These are phyloP conservation scores for Piliocolobus tephrosceles DNA, from an alignment of 2,113 vertebrate genomes.

Conservation along the genomic window DNA sequence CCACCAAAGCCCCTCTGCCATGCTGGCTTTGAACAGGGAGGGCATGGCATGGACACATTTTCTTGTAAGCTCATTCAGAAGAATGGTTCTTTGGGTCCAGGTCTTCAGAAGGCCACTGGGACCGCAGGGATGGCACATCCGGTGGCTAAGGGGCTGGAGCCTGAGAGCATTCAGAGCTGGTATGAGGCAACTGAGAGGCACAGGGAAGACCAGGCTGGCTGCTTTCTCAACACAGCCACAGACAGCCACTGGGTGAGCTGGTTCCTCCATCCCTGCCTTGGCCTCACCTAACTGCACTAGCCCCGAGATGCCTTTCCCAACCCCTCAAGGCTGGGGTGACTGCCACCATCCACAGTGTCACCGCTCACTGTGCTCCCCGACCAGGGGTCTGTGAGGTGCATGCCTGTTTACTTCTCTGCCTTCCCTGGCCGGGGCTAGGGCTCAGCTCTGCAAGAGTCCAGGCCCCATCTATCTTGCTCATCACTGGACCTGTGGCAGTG, in stretches of 20 bases:
- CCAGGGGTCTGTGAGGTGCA: too few relatives aligned
- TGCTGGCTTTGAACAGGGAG: not conserved
- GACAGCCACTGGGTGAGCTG: not conserved
- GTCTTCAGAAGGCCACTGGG: not conserved
- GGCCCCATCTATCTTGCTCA: not conserved
- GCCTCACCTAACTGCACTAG: not conserved
- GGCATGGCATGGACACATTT: not conserved
- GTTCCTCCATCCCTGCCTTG: too few relatives aligned
- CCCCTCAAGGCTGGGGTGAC: not conserved
- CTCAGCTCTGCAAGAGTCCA: accelerated
- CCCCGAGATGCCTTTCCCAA: accelerated
- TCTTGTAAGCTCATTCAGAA: not conserved
- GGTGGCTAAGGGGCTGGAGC: accelerated
- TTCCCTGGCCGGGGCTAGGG: not conserved
- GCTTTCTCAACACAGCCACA: accelerated
- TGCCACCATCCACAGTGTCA: not conserved
- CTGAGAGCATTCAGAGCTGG: not conserved
- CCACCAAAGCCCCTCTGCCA: accelerated
- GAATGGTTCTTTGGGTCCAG: not conserved
- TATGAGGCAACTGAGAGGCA: not conserved
- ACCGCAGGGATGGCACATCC: accelerated
- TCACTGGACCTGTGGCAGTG: accelerated
- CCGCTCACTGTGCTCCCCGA: accelerated
- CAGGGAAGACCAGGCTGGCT: accelerated
- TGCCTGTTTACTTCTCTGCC: accelerated